Evolutionary conservation across 1,140 invertebrate genomes (phyloP).

Genomic region (Drosophila funebris): DNA sequence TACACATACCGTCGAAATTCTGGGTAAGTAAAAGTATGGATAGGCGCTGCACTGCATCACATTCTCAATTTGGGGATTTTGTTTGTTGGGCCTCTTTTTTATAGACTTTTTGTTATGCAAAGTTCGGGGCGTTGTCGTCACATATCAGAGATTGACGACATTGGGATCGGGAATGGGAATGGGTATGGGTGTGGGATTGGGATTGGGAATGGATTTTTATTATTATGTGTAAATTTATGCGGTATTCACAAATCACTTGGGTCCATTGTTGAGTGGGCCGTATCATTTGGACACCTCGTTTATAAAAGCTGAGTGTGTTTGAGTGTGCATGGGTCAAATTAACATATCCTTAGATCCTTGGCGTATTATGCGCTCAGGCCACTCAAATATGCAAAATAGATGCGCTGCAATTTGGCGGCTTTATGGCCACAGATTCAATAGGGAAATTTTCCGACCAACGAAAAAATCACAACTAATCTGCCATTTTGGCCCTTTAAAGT

Average conservation of each 20-base stretch:
- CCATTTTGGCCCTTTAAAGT: conserved; percentile 61
- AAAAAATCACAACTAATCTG: conserved; percentile 81
- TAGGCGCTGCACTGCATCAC: not conserved
- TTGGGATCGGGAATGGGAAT: not conserved
- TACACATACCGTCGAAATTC: conserved; percentile 86
- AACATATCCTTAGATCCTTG: conserved; percentile 74
- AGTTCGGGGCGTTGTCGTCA: conserved; percentile 31
- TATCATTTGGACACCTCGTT: conserved; percentile 61
- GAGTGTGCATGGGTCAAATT: conserved; percentile 60
- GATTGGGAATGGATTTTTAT: conserved; percentile 18
- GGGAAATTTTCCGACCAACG: conserved; percentile 51
- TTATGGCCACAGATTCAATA: conserved; percentile 77
- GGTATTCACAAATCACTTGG: conserved; percentile 71
- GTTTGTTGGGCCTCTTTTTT: not conserved
- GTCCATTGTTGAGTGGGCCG: conserved; percentile 68
- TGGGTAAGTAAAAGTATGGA: conserved; percentile 84
- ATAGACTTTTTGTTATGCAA: conserved; percentile 70
- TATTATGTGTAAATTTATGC: conserved; percentile 73
- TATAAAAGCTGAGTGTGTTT: not conserved
- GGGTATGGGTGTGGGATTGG: no score
- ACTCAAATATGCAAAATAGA: conserved; percentile 80
- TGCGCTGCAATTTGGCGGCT: conserved; percentile 76
- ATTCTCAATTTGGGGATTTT: not conserved
- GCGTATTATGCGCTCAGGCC: conserved; percentile 55
- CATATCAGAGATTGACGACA: conserved; percentile 44